Base-by-base conservation (phyloP, 53 echinoderm and acorn worm species). In the Arbacia lixula region DNA sequence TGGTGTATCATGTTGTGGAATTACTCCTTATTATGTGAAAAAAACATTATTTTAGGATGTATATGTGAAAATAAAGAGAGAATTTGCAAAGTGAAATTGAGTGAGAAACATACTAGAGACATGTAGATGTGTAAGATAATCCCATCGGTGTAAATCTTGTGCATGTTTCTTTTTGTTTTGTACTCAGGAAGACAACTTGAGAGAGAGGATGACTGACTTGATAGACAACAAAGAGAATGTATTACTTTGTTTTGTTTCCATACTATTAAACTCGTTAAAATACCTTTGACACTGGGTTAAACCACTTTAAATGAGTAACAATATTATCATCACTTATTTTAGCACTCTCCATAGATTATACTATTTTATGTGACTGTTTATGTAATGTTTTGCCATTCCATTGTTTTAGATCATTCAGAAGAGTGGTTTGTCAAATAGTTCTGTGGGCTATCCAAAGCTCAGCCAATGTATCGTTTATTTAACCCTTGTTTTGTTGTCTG, bases 171-270 rank as follows among this genome's bases (percentile, higher is more conserved):
- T 39, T 37, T 37, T 71, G 36, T 54, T 75, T 75, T 75, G 51
- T 75, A 75, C 75, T 75, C 75, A 75, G 75, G 75, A 75, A 75
- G 36, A 36, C 19, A 36, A 34, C n/a, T 53, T 54, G 6, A 31
- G 54, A 39, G 55, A 55, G 72, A 72, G 46, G 46, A 46, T 46
- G 46, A 46, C 14, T 46, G n/a, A n/a, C n/a, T n/a, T n/a, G n/a
- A n/a, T n/a, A n/a, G n/a, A n/a, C n/a, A n/a, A n/a, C n/a, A n/a
- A n/a, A n/a, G n/a, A n/a, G n/a, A n/a, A n/a, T n/a, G n/a, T n/a
- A n/a, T n/a, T n/a, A n/a, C n/a, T n/a, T n/a, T n/a, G n/a, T n/a
- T n/a, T n/a, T n/a, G n/a, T n/a, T n/a, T n/a, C n/a, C n/a, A n/a
- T n/a, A n/a, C n/a, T n/a, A n/a, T n/a, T n/a, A n/a, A n/a, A n/a